phyloP scores from a whole-genome alignment of 2,113 vertebrate species.

The Nestor notabilis region DNA sequence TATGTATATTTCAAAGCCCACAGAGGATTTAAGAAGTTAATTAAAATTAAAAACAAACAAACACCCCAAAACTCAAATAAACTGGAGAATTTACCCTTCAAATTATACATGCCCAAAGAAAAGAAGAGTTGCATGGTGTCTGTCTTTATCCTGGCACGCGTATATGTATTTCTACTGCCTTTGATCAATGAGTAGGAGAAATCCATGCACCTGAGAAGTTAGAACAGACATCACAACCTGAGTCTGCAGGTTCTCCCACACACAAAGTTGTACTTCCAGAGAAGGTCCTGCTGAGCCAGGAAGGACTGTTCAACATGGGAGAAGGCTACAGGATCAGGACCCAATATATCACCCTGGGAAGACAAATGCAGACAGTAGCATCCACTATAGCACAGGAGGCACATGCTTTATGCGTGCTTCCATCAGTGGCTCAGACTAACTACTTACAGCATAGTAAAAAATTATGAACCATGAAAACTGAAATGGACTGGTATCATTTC shows the following conservation, averaged over 20 bases:
- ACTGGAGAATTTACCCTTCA: background rate
- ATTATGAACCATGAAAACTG: background rate
- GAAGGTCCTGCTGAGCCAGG: background rate
- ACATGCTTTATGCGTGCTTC: background rate
- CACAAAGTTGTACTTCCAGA: background rate
- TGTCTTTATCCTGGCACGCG: background rate
- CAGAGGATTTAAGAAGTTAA: background rate
- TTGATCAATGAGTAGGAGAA: conserved; percentile 1
- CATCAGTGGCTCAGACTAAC: background rate
- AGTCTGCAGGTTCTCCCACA: background rate
- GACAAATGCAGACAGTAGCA: background rate
- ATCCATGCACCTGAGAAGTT: background rate
- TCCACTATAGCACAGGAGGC: background rate
- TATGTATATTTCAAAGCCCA: background rate
- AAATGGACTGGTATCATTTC: background rate
- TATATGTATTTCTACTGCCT: background rate
- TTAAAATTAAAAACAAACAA: background rate
- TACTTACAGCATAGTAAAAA: background rate
- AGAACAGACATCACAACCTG: background rate
- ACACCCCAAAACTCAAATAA: background rate
- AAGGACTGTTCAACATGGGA: background rate
- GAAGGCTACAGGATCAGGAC: background rate
- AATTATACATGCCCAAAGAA: background rate
- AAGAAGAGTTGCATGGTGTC: background rate
- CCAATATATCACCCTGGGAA: background rate